Evolutionary conservation across 2,113 vertebrate species (phyloP).

Genomic region (Malurus melanocephalus): DNA sequence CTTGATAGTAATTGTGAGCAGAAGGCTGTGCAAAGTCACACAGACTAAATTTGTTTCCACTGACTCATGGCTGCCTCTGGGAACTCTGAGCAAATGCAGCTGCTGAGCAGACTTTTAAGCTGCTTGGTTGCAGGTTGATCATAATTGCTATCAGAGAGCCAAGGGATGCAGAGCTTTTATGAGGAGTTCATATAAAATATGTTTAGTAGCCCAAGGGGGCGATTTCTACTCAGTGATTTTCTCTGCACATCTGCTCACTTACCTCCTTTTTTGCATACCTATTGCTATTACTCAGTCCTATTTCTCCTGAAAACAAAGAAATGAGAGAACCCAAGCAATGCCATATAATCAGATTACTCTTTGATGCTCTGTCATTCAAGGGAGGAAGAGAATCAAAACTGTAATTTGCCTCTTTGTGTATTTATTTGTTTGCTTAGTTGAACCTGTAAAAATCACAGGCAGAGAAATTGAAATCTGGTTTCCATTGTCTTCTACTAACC

Average conservation of each 20-base stretch:
- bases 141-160: slow-evolving; percentile 16
- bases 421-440: background rate
- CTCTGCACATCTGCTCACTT: slow-evolving; percentile 21
- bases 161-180: slow-evolving; percentile 30
- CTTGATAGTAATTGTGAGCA: slow-evolving; percentile 14
- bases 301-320: background rate
- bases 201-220: slow-evolving; percentile 2
- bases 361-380: background rate
- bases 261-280: background rate
- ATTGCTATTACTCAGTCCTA: background rate
- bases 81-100: slow-evolving; percentile 20
- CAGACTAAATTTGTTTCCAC: slow-evolving; percentile 14
- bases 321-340: background rate
- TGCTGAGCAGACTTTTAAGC: slow-evolving; percentile 33
- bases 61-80: slow-evolving; percentile 6
- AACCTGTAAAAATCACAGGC: background rate
- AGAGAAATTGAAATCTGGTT: background rate
- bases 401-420: background rate
- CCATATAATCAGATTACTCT: background rate
- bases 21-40: background rate
- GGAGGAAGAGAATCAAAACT: background rate
- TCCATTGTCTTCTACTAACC: background rate
- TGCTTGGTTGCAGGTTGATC: slow-evolving; percentile 23
- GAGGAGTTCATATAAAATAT: slow-evolving; percentile 23
- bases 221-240: slow-evolving; percentile 15